A percentile compares a stretch with the other conserved stretches of the same genome.
Evolutionary conservation across 2,888 invertebrate species (phyloP).

Genomic region (Drosophila acutilabella): DNA sequence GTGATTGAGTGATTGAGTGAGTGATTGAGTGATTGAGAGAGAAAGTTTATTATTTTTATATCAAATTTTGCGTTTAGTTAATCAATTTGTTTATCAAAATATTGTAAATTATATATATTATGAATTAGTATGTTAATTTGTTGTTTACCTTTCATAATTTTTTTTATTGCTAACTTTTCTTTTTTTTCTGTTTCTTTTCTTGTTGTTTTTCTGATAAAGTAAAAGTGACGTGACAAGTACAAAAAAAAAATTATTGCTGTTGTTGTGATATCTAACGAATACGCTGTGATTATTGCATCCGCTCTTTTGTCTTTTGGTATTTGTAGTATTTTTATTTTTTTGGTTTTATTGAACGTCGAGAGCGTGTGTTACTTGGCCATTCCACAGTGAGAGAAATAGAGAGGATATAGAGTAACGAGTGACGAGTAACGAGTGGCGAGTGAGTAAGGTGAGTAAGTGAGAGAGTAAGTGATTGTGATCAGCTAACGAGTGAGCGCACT

Average conservation of each 20-base stretch:
- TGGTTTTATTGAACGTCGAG: constrained; percentile 40
- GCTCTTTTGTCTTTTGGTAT: constrained; percentile 27
- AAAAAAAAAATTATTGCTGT: constrained; percentile 34
- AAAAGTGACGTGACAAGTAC: constrained; percentile 36
- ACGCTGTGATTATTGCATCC: constrained; percentile 39
- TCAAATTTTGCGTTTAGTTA: constrained; percentile 51
- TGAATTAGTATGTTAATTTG: constrained; percentile 40
- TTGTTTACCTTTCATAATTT: constrained; percentile 25
- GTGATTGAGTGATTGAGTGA: constrained; percentile 70
- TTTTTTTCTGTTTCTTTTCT: constrained; percentile 20
- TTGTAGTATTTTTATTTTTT: constrained; percentile 6
- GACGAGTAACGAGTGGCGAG: constrained; percentile 28
- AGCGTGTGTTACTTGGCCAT: constrained; percentile 49
- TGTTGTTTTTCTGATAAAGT: constrained; percentile 20
- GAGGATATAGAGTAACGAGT: constrained; percentile 23
- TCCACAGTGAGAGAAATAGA: constrained; percentile 45
- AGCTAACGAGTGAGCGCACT: constrained; percentile 64
- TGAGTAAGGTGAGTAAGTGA: constrained; percentile 22
- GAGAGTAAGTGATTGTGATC: constrained; percentile 50
- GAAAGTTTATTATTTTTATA: constrained; percentile 48
- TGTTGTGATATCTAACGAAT: constrained; percentile 50
- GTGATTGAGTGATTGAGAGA: constrained; percentile 57
- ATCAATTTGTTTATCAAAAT: constrained; percentile 41
- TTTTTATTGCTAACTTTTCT: constrained; percentile 17
- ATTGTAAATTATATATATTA: constrained; percentile 29